These are phyloP conservation scores for Sarcoramphus papa DNA, from an alignment of 2,797 vertebrate species.

Conservation along the genomic window DNA sequence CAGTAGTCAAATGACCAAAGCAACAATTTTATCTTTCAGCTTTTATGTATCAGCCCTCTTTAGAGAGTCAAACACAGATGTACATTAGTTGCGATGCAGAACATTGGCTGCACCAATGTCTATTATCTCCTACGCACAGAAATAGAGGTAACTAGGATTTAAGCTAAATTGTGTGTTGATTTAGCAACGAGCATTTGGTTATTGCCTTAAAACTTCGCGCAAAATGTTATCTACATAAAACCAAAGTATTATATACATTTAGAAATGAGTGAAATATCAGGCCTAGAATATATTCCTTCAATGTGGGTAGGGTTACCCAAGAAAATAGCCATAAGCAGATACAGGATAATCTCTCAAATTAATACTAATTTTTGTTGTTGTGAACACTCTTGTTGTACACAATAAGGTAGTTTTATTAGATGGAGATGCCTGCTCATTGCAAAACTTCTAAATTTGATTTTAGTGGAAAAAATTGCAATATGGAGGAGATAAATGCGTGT, in stretches of 20 bases:
- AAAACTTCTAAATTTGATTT: background rate
- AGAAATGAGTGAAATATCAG: background rate
- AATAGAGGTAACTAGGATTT: background rate
- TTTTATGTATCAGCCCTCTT: background rate
- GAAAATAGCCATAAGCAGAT: background rate
- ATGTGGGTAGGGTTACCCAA: background rate
- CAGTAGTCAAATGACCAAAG: background rate
- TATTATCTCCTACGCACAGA: background rate
- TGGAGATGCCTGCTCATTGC: background rate
- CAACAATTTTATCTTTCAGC: background rate
- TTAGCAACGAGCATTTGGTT: background rate
- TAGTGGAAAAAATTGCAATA: background rate
- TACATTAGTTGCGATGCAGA: background rate
- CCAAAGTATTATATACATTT: background rate
- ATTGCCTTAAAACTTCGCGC: background rate
- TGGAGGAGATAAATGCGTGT: rapidly evolving
- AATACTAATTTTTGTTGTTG: background rate
- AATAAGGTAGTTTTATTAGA: background rate
- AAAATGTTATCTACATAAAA: background rate
- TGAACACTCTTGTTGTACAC: background rate
- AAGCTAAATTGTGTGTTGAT: background rate
- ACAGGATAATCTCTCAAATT: background rate
- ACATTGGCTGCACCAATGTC: background rate
- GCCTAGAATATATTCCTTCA: background rate
- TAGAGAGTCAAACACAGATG: background rate